Evolutionary conservation across 2,113 vertebrate genomes (phyloP).

Genomic region (Hemicordylus capensis): DNA sequence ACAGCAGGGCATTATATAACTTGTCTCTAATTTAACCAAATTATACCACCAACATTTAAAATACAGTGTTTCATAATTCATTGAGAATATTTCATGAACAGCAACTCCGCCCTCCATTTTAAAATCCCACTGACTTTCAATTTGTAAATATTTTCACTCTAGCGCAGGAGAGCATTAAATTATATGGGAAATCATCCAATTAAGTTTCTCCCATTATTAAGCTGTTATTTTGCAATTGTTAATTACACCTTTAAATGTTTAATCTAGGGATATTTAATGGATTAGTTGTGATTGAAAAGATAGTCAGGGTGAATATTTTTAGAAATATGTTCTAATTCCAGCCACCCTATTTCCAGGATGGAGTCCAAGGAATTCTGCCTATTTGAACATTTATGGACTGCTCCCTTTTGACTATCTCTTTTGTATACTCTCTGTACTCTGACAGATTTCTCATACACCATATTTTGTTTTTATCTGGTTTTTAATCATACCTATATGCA

Average conservation of each 20-base stretch:
- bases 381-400: neutral
- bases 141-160: neutral
- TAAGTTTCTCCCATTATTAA: neutral
- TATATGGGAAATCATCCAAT: neutral
- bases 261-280: neutral
- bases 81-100: neutral
- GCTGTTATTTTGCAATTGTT: neutral
- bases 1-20: neutral
- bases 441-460: neutral
- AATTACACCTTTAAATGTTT: neutral
- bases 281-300: neutral
- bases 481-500: neutral
- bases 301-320: neutral
- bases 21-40: neutral
- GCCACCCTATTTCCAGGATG: neutral
- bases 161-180: neutral
- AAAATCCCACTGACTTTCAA: neutral
- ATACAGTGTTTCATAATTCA: neutral
- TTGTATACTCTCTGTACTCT: neutral
- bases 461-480: neutral
- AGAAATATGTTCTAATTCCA: neutral
- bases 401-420: neutral
- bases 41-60: neutral
- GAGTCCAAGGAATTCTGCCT: neutral
- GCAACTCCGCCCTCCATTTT: neutral